Evolutionary conservation across 2,888 invertebrate genomes (phyloP).

Genomic region (Dynastes tityus): DNA sequence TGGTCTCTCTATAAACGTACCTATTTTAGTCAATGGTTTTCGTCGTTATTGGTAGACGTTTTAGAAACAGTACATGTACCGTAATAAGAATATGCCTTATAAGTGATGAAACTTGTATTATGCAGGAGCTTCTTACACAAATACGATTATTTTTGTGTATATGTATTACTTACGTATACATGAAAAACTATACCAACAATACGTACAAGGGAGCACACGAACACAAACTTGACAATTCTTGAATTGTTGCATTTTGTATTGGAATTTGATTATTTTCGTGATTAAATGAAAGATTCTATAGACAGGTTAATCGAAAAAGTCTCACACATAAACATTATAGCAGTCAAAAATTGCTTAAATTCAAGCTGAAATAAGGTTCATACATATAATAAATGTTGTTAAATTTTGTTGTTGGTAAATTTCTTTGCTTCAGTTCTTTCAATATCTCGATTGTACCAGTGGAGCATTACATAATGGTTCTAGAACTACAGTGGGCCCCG

Average conservation of each 20-base stretch:
- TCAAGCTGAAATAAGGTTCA: no score
- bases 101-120: conserved; percentile 29
- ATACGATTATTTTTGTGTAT: conserved; percentile 27
- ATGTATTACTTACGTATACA: conserved; percentile 14
- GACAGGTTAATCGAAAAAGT: neutral
- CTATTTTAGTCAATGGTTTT: conserved; percentile 31
- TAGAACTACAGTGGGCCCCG: no score
- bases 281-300: neutral
- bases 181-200: conserved; percentile 28
- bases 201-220: conserved; percentile 29
- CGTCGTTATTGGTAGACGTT: conserved; percentile 25
- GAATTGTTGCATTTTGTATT: conserved; percentile 20
- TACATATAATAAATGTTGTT: no score
- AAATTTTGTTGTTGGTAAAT: no score
- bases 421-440: no score
- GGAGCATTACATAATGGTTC: no score
- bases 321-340: no score
- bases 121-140: conserved; percentile 42
- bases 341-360: no score
- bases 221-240: conserved; percentile 22
- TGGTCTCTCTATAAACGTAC: conserved; percentile 22
- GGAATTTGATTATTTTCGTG: neutral
- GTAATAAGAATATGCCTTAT: conserved; percentile 46
- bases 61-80: conserved; percentile 20
- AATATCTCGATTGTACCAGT: no score